Percentiles rank a stretch among this genome's conserved stretches.
Conservation (phyloP, 2,797 vertebrate genomes). For the Acipenser ruthenus region DNA sequence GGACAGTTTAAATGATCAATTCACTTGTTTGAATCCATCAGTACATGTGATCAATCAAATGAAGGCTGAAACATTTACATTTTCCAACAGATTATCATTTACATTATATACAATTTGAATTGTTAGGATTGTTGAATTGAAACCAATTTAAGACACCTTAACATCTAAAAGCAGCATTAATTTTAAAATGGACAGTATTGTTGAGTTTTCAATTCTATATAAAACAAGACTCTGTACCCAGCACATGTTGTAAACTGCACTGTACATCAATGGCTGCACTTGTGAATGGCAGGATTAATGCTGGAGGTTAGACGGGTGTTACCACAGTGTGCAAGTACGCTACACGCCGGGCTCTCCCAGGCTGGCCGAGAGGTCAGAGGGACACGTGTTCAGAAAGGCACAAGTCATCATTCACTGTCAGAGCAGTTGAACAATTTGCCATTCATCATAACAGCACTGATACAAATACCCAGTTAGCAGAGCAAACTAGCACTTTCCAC, state of each 20-base stretch:
- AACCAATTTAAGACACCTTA: too few relatives aligned
- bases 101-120: too few relatives aligned
- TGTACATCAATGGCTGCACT: background rate
- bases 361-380: background rate
- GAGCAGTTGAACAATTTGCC: slow-evolving; percentile 92
- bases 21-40: too few relatives aligned
- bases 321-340: background rate
- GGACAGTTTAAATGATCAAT: too few relatives aligned
- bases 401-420: slow-evolving; percentile 44
- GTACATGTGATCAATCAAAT: too few relatives aligned
- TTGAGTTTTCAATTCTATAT: background rate
- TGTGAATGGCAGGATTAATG: background rate
- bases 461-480: background rate
- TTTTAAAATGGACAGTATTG: too few relatives aligned
- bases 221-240: background rate
- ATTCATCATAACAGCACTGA: slow-evolving; percentile 69
- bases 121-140: too few relatives aligned
- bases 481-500: background rate
- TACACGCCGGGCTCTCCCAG: background rate
- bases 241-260: background rate
- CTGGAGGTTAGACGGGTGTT: background rate
- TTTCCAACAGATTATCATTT: too few relatives aligned
- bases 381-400: slow-evolving; percentile 43
- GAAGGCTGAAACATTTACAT: too few relatives aligned
- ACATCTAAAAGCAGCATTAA: too few relatives aligned